Base-by-base conservation (phyloP, 2,113 vertebrate species). In the Onychostoma macrolepis region DNA sequence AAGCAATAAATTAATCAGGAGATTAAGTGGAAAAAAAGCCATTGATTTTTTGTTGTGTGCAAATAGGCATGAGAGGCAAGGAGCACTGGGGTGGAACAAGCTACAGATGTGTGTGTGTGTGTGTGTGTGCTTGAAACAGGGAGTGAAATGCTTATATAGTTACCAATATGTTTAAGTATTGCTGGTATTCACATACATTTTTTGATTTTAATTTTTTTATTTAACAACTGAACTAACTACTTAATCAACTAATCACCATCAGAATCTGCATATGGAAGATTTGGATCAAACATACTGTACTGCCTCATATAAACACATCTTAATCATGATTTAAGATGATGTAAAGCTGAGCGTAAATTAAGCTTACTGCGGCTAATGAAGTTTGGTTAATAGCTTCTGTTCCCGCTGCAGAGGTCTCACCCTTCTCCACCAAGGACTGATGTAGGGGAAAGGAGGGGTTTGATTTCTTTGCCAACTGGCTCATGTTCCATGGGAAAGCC, bases 11-110 rank as follows among this genome's bases (percentile, higher is more conserved):
- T 89, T 89, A 87, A 89, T 89, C 89, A 89, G 86, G 88, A 87
- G 89, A 89, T 89, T 87, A 89, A 89, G 89, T 89, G 91, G 93
- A 91, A 92, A 92, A 92, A 93, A 94, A 92, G 86, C 90, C 94
- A 95, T 95, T 94, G 94, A 95, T 95, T 95, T 95, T 95, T 94
- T 93, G 94, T 95, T 95, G 93, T 93, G 94, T 94, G 89, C 93
- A 95, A 95, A 94, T 92, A 93, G 93, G 93, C 94, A 93, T 95
- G 93, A 92, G 92, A 91, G 85, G 90, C 63, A 50, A 93, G 92
- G 91, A 92, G 94, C 94, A 94, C 91, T 92, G 94, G 92, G 91
- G 90, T 91, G 86, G 80, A 89, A 89, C 86, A 65, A 81, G 67
- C 86, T 87, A n/a, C 69, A 85, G 45, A 71, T 28, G 75, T 78